Base-by-base conservation (phyloP, 1,140 invertebrate species). In the Drosophila persimilis region DNA sequence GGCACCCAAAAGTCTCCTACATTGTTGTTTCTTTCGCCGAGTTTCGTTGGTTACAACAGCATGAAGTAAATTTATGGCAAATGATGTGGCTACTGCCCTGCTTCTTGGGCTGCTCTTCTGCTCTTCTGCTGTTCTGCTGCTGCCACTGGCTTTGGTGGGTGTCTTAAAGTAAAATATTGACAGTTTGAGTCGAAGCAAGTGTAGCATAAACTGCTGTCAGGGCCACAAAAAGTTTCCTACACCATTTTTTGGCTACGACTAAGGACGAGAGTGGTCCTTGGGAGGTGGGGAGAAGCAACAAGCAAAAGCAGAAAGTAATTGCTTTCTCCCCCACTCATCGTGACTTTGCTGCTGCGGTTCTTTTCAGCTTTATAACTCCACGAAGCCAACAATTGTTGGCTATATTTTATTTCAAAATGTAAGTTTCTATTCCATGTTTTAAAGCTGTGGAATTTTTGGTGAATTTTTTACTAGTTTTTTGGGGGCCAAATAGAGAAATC, bases 151-250 rank as follows among this genome's bases (percentile, higher is more conserved):
- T 73, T 29, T 59, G 70, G 45, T 44, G 69, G 61, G 56, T 75
- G 75, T 86, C 80, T 86, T 86, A 77, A 84, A 84, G 80, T 80
- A 73, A 84, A 84, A 84, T 84, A 84, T 84, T 84, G 80, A 84
- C 80, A 84, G 80, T 80, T 73, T 85, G 79, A 83, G 74, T 83
- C 44, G 72, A 31, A 77, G 79, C 71, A 75, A 83, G 80, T 80
- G 80, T 80, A 76, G 62, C 80, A 84, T 84, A 83, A 85, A 84
- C 80, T 85, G 66, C 66, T 80, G 80, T 67, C 72, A 65, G 72
- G 59, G 73, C 80, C 62, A 76, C 63, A 66, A 61, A 84, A 86
- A 85, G 51, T 80, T 85, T 76, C 59, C 61, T 55, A 73, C 80
- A 55, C 50, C 43, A 17, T 48, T 59, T 62, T 67, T 43, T 11